Base-by-base conservation (phyloP, 1,140 invertebrate genomes). In the Drosophila sproati region DNA sequence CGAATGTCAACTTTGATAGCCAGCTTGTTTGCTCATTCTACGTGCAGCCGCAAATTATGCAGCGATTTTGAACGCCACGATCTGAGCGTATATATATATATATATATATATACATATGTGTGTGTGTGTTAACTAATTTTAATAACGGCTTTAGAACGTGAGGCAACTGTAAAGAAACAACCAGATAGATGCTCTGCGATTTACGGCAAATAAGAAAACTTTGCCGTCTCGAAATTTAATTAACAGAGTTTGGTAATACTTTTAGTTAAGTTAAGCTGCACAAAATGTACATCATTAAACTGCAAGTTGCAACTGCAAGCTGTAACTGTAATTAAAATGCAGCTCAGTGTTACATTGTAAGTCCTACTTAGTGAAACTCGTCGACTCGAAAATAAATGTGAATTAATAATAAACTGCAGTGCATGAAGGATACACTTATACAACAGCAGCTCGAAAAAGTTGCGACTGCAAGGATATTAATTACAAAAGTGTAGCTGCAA, bases 41-140 rank as follows among this genome's bases (percentile, higher is more conserved):
- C 54, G 3, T 51, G 60, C 45, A 64, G 71, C 72, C 63, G 35
- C 35, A 76, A 82, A 82, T 66, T 82, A 78, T 82, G 80, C 75
- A 74, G 54, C 12, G 48, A 5, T 43, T 39, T 64, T 31, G 20
- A 20, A 20, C 20, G 20, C 20, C 20, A 0, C 20, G 20, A 20
- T 20, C 1, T 20, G 20, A 20, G 20, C 20, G 20, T 20, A 20
- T 20, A 20, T 20, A 20, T 20, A 20, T 20, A 10, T 54, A n/a
- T 28, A 34, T 29, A 5, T 31, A 4, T 4, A 28, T 41, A 3
- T 3, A 7, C 10, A 50, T 34, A 8, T 50, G 31, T 35, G 47
- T 37, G 62, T 32, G 32, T 45, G 60, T 45, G 48, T n/a, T 20
- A 5, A 43, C 20, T 8, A 20, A 20, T 50, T 35, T 50, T 50